Base-by-base conservation (phyloP, 2,113 vertebrate genomes). In the Prochilodus magdalenae region DNA sequence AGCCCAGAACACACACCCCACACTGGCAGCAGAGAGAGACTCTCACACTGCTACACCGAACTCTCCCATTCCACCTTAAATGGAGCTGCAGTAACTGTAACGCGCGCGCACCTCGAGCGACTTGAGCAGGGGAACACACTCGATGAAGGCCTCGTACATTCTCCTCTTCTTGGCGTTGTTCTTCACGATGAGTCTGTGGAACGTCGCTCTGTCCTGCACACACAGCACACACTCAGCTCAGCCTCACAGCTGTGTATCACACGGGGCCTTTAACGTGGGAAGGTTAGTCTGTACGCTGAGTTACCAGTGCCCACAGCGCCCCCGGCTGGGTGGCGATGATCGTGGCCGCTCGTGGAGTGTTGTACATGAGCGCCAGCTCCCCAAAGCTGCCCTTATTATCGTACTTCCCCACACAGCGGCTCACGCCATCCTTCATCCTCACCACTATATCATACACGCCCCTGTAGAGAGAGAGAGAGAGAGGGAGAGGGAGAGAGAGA, bases 311-410 rank as follows among this genome's bases (percentile, higher is more conserved):
- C 98, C 98, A 99, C 20, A 99, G 94, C 77, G 97, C 91, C 57
- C 98, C 98, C 63, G 97, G 95, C 82, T 96, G 93, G 13, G 92
- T 95, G 36, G 98, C 96, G 4, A 96, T 81, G 78, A 99, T 99
- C 24, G 97, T 98, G 53, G 98, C 98, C 73, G 97, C 97, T 87
- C 98, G 92, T 0, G 97, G 96, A 69, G 97, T 99, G 91, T 99
- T 99, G 92, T 99, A 99, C 98, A 99, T 98, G 88, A 99, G 91
- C 3, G 98, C 98, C 77, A 99, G 93, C 65, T 99, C 98, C 69
- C 97, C 97, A 81, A 99, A 99, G 89, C 97, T 98, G 78, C 98
- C 98, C 1, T 91, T 98, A 86, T 97, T 96, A 89, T 98, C 94
- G 18, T 99, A 99, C 74, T 93, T 92, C 73, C 97, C 98, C 30